These are phyloP conservation scores for Eupeodes latifasciatus DNA, from an alignment of 2,888 invertebrate genomes.

Conservation along the genomic window DNA sequence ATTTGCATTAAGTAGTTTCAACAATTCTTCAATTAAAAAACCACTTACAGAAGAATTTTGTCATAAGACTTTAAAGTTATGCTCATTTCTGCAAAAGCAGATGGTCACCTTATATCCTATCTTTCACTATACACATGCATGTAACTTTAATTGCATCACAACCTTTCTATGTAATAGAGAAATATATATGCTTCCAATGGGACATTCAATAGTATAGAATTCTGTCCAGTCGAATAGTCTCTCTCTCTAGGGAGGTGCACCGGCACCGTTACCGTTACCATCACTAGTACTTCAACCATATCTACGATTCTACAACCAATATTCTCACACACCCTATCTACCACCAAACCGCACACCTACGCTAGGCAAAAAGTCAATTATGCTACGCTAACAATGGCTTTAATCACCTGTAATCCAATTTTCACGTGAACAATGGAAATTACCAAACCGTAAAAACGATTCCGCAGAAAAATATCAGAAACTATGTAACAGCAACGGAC, in stretches of 20 bases:
- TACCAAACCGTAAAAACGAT: slow-evolving; percentile 39
- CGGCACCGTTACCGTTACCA: no score
- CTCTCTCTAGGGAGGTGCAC: background rate
- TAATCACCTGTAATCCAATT: slow-evolving; percentile 76
- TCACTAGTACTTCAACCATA: no score
- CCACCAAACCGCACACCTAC: background rate
- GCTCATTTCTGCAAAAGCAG: background rate
- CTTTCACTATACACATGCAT: background rate
- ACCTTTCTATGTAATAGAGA: background rate
- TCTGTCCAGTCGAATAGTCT: slow-evolving; percentile 7
- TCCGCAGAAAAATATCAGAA: slow-evolving; percentile 27
- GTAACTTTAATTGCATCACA: slow-evolving; percentile 30
- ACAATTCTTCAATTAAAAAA: no score
- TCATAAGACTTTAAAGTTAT: no score
- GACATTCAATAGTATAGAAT: slow-evolving; percentile 23
- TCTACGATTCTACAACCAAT: no score
- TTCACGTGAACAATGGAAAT: slow-evolving; percentile 65
- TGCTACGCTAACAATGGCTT: slow-evolving; percentile 64
- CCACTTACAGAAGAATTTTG: no score
- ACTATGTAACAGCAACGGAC: slow-evolving; percentile 20
- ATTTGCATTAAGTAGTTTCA: no score
- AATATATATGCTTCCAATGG: slow-evolving; percentile 26
- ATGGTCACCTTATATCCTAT: background rate
- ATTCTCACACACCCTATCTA: background rate
- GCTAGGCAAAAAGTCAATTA: slow-evolving; percentile 69